These are phyloP conservation scores for Octomys mimax DNA, from an alignment of 2,797 vertebrate species.

Conservation along the genomic window DNA sequence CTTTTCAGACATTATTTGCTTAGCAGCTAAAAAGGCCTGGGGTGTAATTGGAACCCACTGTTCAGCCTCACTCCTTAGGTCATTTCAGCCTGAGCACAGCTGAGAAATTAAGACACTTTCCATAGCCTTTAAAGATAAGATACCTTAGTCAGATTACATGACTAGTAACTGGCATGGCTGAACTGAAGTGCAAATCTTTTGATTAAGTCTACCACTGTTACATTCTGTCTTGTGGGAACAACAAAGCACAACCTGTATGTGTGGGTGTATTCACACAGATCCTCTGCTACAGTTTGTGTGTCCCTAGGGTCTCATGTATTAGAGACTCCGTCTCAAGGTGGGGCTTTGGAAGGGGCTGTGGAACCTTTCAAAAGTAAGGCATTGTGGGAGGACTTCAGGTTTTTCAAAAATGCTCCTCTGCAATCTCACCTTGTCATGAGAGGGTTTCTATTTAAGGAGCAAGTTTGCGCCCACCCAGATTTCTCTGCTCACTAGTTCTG, in stretches of 20 bases:
- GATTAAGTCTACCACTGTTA: neutral
- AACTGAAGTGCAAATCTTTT: slow-evolving; percentile 22
- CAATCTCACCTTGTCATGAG: neutral
- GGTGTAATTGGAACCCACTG: neutral
- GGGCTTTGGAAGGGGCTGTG: neutral
- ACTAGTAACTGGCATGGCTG: neutral
- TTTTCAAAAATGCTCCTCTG: neutral
- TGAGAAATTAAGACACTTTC: slow-evolving; percentile 24
- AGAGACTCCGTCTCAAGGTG: neutral
- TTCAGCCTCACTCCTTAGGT: neutral
- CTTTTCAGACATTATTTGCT: neutral
- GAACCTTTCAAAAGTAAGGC: neutral
- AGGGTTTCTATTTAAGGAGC: neutral
- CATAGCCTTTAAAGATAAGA: slow-evolving; percentile 26
- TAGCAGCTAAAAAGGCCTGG: neutral
- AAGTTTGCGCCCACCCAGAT: neutral
- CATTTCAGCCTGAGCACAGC: slow-evolving; percentile 17
- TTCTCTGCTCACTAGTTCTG: neutral
- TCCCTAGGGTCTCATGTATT: neutral
- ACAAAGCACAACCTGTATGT: neutral
- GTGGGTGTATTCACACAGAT: neutral
- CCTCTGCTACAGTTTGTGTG: neutral
- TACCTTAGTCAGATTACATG: neutral
- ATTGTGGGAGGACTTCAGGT: neutral
- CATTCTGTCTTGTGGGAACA: neutral